phyloP scores from a whole-genome alignment of 2,113 vertebrate genomes.

The Danionella cerebrum region DNA sequence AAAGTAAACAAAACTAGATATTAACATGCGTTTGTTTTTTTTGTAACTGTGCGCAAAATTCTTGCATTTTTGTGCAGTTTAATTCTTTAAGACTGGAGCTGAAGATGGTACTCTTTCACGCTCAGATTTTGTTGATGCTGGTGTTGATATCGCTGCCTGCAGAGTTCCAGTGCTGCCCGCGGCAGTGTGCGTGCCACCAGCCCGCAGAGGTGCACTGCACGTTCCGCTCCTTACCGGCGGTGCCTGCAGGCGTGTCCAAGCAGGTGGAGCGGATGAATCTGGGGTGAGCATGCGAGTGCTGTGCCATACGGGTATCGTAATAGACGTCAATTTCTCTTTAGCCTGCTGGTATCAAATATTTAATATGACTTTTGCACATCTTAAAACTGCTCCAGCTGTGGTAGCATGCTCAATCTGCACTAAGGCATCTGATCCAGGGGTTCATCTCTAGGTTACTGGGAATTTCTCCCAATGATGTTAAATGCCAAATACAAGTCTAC shows the following conservation, averaged over 20 bases:
- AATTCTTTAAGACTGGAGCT: background rate
- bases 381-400: no score
- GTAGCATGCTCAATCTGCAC: background rate
- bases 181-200: constrained; percentile 79
- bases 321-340: background rate
- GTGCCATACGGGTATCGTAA: background rate
- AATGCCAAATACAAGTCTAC: background rate
- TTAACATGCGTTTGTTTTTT: no score
- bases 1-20: no score
- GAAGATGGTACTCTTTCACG: constrained; percentile 27
- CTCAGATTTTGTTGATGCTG: constrained; percentile 62
- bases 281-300: constrained; percentile 58
- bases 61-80: constrained; percentile 14
- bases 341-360: background rate
- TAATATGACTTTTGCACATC: background rate
- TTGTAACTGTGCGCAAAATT: background rate
- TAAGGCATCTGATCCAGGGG: background rate
- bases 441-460: background rate
- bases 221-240: constrained; percentile 74
- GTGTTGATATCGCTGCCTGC: constrained; percentile 38
- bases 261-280: constrained; percentile 84
- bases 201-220: constrained; percentile 87
- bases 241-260: constrained; percentile 66
- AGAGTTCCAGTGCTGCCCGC: constrained; percentile 63
- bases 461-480: background rate